Base-by-base conservation (phyloP, 92 coral and sea anemone species). In the Umimayanthus kanabou region DNA sequence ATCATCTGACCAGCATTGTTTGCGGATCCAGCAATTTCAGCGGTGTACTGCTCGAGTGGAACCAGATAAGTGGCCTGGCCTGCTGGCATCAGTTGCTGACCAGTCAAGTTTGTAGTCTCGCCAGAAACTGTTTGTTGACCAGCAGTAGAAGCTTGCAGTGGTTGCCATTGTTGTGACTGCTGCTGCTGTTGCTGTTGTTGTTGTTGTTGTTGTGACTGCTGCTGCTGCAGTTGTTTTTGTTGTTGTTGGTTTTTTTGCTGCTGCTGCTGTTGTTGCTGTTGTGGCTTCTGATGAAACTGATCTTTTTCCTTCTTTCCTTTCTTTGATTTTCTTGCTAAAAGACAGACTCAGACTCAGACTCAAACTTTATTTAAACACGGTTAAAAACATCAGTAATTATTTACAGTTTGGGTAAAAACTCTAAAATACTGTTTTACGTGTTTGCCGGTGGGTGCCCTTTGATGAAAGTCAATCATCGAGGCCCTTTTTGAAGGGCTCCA, bases 281-380 rank as follows among this genome's bases (percentile, higher is more conserved):
- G 61, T 49, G 37, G 74, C 18, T 43, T 26, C 26, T 82, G 73
- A 9, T 70, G 87, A 15, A 15, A 33, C 6, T 66, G 25, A 14
- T 11, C 85, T 10, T 42, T 81, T 66, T 9, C 45, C 43, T 83
- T 49, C 29, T 29, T 71, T 71, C n/a, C 43, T 16, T n/a, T 70
- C 26, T 47, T 71, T 45, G 78, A 6, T 45, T 83, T 83, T 11
- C 53, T 83, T 70, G 78, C 87, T 83, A 83, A 45, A 67, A 83
- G 23, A 28, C 20, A 75, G 40, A 16, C 37, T 33, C 37, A 33
- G 37, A 33, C 37, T 33, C 37, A 33, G 37, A 33, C 37, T 33
- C 37, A 2, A 33, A 33, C 37, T 33, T 33, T 33, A 33, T 33
- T 33, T 33, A 33, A 33, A 33, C 37, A 33, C n/a, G 37, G 37